Evolutionary conservation across 2,888 invertebrate genomes (phyloP).

Genomic region (Odontomyia ornata): DNA sequence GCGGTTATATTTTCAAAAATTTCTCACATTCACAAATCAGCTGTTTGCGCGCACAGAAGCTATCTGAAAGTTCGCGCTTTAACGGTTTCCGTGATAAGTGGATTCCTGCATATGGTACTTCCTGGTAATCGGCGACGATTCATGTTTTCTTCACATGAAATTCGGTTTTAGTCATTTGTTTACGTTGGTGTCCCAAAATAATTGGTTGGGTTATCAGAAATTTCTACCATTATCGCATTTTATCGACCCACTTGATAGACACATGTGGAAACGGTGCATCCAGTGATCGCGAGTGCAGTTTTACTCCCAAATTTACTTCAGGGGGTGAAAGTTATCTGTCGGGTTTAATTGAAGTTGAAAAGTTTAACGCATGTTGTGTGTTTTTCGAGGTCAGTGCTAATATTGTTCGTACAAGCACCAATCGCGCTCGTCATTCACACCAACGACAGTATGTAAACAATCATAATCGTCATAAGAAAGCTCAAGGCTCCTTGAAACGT

Average conservation of each 20-base stretch:
- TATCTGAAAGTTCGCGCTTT: neutral
- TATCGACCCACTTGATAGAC: neutral
- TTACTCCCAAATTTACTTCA: too few species aligned
- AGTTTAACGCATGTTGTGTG: too few species aligned
- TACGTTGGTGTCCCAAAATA: neutral
- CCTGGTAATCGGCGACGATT: too few species aligned
- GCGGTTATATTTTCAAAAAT: neutral
- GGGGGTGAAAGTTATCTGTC: too few species aligned
- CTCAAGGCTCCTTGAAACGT: conserved; percentile 12
- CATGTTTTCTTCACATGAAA: neutral
- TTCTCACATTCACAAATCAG: conserved; percentile 20
- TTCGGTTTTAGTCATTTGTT: neutral
- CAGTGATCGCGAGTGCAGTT: too few species aligned
- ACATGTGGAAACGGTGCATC: neutral
- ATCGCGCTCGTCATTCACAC: neutral
- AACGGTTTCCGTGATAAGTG: neutral
- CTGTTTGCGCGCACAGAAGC: conserved; percentile 19
- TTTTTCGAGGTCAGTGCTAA: neutral
- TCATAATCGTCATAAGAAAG: conserved; percentile 24
- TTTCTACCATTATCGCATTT: neutral
- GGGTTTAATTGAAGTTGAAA: too few species aligned
- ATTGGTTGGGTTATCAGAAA: neutral
- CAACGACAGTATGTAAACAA: conserved; percentile 1
- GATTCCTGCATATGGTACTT: neutral
- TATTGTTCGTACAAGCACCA: neutral